These are phyloP conservation scores for Plagiodera versicolora DNA, from an alignment of 2,888 invertebrate genomes.

Conservation along the genomic window DNA sequence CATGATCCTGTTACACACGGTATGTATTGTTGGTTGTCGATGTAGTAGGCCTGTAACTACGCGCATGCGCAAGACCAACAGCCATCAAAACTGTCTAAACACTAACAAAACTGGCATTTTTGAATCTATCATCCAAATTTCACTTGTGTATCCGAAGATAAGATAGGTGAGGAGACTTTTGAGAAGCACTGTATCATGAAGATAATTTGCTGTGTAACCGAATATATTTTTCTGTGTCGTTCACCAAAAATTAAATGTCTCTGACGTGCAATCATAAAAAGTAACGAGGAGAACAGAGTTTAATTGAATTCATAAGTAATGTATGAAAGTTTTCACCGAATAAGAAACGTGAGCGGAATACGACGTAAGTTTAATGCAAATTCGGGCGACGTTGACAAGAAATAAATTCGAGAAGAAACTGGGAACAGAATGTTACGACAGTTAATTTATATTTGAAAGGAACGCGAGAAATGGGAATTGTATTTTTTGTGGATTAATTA, in stretches of 20 bases:
- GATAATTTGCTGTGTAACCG: no score
- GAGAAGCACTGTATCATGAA: no score
- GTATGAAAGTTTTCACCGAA: conserved; percentile 1
- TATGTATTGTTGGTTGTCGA: no score
- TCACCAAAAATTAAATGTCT: neutral
- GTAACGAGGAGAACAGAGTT: conserved; percentile 2
- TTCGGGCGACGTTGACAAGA: neutral
- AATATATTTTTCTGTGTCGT: neutral
- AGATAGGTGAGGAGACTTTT: no score
- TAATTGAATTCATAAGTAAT: conserved; percentile 5
- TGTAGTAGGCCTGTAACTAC: no score
- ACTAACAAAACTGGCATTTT: no score
- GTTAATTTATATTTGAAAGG: neutral
- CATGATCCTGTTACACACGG: no score
- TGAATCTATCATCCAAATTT: no score
- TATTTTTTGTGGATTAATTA: no score
- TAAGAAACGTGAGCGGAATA: conserved; percentile 8
- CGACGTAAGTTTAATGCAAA: conserved; percentile 4
- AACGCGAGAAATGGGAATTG: neutral
- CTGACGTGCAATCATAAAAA: neutral
- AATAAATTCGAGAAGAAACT: conserved; percentile 3
- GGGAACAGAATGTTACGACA: conserved; percentile 1
- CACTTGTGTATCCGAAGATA: no score
- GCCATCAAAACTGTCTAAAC: no score
- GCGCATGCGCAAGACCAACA: no score